Evolutionary conservation across 1,140 invertebrate genomes (phyloP), one percentile per base, ranked within the genome.

Genomic region (Helicoverpa armigera): DNA sequence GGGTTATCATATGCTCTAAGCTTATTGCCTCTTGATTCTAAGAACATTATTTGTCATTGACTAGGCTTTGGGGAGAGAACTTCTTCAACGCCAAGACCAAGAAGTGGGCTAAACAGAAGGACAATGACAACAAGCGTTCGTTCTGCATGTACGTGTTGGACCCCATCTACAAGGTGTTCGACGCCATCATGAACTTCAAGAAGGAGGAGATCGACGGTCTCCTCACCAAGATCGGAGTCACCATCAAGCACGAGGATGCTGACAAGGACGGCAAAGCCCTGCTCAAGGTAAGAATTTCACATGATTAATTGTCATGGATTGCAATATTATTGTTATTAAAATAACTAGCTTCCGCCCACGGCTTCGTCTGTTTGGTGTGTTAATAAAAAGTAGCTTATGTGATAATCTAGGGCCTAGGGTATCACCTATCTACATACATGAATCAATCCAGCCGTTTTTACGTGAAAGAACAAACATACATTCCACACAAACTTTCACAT

Each of bases 131-230:
- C 96, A 99, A 99, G 92, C 97, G 99, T 88, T 99, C 99, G 2
- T 99, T 99, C 97, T 98, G 97, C 92, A 99, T 99, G 97, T 99
- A 99, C 94, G 98, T 99, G 86, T 96, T 99, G 95, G 98, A 99
- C 88, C 99, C 99, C 61, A 99, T 99, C 95, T 99, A 99, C 96
- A 99, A 99, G 96, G 97, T 99, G 63, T 99, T 99, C 94, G 97
- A 99, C 91, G 97, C 97, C 76, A 99, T 99, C 94, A 99, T 99
- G 99, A 99, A 99, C 95, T 99, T 98, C 96, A 98, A 97, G 88
- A 99, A 99, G 95, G 99, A 99, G 69, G 98, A 99, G 91, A 98
- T 98, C 83, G 97, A 97, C 51, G 96, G 96, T 61, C 96, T 99
- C 81, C 92, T 99, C 58, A 96, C 97, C 76, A 99, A 99, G 95